Percentiles rank a stretch among this genome's conserved stretches.
These are phyloP conservation scores for Nothobranchius furzeri DNA, from an alignment of 2,113 vertebrate species.

Conservation along the genomic window DNA sequence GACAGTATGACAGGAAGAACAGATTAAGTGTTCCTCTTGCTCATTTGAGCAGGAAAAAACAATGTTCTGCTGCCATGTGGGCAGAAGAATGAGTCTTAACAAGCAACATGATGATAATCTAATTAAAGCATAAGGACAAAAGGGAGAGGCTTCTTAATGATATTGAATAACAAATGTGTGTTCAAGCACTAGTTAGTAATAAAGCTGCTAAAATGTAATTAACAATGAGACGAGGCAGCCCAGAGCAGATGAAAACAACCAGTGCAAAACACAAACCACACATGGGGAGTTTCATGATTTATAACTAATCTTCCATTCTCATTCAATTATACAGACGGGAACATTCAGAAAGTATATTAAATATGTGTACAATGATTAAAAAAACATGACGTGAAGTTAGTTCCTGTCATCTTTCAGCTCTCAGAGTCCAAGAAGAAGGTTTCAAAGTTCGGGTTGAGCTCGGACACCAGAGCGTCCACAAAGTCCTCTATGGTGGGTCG, in stretches of 20 bases:
- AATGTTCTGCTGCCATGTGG: constrained; percentile 20
- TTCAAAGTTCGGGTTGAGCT: constrained; percentile 92
- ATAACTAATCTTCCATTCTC: constrained; percentile 11
- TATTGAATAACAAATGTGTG: not conserved
- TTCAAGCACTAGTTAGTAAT: not conserved
- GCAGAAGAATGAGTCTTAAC: constrained; percentile 13
- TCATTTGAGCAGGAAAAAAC: constrained; percentile 65
- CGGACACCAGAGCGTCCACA: constrained; percentile 91
- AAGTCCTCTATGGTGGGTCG: constrained; percentile 89
- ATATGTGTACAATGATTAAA: constrained; percentile 28
- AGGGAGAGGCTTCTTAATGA: not conserved
- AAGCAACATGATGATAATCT: not conserved
- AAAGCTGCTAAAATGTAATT: not conserved
- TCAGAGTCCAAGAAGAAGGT: constrained; percentile 91
- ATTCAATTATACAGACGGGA: constrained; percentile 1
- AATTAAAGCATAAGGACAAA: not conserved
- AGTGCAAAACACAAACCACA: not conserved
- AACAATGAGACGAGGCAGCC: not conserved
- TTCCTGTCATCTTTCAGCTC: constrained; percentile 50
- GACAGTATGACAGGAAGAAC: constrained; percentile 65
- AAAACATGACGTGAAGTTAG: not conserved
- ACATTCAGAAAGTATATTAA: constrained; percentile 4
- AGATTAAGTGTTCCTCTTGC: constrained; percentile 57
- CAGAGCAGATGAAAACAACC: not conserved
- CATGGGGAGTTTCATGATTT: not conserved